These are phyloP conservation scores for Dryas iulia DNA, from an alignment of 1,140 invertebrate species.

Conservation along the genomic window DNA sequence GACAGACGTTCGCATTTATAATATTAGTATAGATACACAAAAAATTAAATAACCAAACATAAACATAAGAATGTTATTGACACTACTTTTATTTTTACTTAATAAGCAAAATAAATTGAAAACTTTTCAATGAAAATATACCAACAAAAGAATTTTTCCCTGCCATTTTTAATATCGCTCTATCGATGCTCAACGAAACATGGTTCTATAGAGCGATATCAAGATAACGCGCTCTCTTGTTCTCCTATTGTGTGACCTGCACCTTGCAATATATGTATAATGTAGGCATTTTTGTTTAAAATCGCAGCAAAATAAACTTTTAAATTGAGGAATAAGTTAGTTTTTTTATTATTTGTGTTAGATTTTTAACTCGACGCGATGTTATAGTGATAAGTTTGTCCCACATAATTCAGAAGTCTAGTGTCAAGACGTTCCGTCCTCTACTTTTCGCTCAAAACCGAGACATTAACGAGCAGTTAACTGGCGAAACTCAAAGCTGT, in stretches of 20 bases:
- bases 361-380: too few relatives aligned
- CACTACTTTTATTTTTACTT: background rate
- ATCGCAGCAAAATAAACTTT: background rate
- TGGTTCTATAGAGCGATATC: slow-evolving; percentile 5
- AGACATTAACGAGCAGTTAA: too few relatives aligned
- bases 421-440: too few relatives aligned
- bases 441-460: too few relatives aligned
- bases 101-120: background rate
- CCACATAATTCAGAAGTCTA: too few relatives aligned
- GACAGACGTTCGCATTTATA: too few relatives aligned
- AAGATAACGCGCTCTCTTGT: slow-evolving; percentile 18
- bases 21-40: too few relatives aligned
- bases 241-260: slow-evolving; percentile 6
- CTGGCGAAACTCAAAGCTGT: too few relatives aligned
- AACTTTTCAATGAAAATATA: background rate
- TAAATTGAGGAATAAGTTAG: background rate
- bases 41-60: too few relatives aligned
- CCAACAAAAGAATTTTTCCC: background rate
- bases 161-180: slow-evolving; percentile 15
- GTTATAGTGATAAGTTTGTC: too few relatives aligned
- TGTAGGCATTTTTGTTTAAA: background rate
- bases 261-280: background rate
- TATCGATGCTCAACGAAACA: background rate
- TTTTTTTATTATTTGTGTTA: background rate
- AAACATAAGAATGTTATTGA: too few relatives aligned